Evolutionary conservation across 1,140 invertebrate genomes (phyloP).

Genomic region (Bombus huntii): DNA sequence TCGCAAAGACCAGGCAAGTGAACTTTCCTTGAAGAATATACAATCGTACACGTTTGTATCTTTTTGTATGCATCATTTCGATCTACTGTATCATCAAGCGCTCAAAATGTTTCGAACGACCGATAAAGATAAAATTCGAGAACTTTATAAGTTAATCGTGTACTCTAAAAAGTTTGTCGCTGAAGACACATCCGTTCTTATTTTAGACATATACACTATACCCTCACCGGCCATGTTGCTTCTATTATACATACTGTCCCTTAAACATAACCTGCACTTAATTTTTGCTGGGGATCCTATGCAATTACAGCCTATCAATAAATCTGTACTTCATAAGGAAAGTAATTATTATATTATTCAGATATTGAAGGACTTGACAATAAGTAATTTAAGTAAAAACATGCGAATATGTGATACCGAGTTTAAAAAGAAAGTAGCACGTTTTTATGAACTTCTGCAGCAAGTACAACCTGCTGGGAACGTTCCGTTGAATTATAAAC

Average conservation of each 20-base stretch:
- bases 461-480: neutral
- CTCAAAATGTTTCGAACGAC: neutral
- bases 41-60: neutral
- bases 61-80: neutral
- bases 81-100: accelerated
- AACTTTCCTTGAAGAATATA: neutral
- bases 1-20: conserved; percentile 11
- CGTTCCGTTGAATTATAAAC: neutral
- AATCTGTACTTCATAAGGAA: neutral
- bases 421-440: neutral
- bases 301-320: neutral
- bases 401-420: neutral
- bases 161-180: neutral
- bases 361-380: neutral
- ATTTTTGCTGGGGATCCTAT: neutral
- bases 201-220: conserved; percentile 28
- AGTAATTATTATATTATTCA: neutral
- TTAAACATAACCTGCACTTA: neutral
- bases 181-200: neutral
- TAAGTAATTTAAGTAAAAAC: neutral
- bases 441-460: neutral
- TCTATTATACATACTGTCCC: conserved; percentile 14
- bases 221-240: neutral
- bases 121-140: accelerated
- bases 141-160: neutral